A percentile compares a stretch with the other conserved stretches of the same genome.
These are phyloP conservation scores for Pterocles orientalis DNA, from an alignment of 2,113 vertebrate species.

Conservation along the genomic window DNA sequence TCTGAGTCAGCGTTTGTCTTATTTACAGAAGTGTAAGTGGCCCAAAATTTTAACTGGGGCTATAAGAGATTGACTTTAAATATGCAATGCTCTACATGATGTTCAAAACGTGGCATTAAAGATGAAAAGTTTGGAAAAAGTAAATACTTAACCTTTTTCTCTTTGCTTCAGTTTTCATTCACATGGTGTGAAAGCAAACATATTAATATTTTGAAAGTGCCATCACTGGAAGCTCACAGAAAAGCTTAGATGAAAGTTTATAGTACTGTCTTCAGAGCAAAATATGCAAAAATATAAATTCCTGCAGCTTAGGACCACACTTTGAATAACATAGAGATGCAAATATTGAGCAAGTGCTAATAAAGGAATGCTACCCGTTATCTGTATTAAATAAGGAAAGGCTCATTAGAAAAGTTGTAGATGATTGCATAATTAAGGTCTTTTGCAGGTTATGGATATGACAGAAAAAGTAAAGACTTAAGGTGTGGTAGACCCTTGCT, in stretches of 20 bases:
- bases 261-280: background rate
- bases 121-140: background rate
- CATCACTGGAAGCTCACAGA: background rate
- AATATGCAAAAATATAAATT: background rate
- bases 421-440: background rate
- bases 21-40: background rate
- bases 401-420: background rate
- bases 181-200: background rate
- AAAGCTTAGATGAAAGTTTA: background rate
- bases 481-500: background rate
- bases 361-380: background rate
- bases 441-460: background rate
- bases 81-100: background rate
- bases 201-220: background rate
- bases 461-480: background rate
- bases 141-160: background rate
- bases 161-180: background rate
- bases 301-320: background rate
- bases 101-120: background rate
- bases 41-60: background rate
- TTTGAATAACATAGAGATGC: background rate
- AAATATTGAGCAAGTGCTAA: background rate
- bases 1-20: background rate
- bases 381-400: background rate
- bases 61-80: background rate